These are phyloP conservation scores for Vicugna pacos DNA, from an alignment of 2,113 vertebrate species.

Conservation along the genomic window DNA sequence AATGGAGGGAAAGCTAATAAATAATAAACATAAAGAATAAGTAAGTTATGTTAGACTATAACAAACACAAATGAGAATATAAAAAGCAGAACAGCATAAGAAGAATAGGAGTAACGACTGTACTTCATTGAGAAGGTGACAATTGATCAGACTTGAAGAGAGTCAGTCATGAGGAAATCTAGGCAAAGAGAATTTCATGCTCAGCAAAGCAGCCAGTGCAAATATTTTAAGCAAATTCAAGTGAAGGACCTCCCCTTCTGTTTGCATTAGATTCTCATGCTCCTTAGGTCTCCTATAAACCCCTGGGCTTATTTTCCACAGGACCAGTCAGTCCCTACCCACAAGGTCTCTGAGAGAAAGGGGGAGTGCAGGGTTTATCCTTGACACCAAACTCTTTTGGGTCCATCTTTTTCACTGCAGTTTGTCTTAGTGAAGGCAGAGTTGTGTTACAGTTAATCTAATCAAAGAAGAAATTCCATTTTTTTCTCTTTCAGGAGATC, in stretches of 20 bases:
- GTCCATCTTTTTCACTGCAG: background rate
- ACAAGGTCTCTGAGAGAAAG: background rate
- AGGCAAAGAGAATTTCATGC: background rate
- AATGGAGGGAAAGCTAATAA: background rate
- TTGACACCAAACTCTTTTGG: background rate
- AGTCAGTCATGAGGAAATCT: background rate
- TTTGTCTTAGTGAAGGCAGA: background rate
- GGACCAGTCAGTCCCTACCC: background rate
- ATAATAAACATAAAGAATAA: background rate
- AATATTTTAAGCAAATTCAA: background rate
- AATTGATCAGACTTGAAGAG: background rate
- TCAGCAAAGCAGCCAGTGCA: background rate
- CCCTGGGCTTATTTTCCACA: background rate
- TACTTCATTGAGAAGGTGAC: background rate
- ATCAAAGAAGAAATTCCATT: background rate
- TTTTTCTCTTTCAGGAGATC: slow-evolving; percentile 85
- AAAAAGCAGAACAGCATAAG: background rate
- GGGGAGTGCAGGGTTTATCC: background rate
- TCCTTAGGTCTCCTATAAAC: background rate
- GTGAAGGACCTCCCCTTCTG: background rate
- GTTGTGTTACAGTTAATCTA: background rate
- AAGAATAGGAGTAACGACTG: background rate
- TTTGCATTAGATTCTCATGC: background rate
- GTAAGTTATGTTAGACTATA: background rate
- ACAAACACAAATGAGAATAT: background rate